Percentiles rank a stretch among this genome's conserved stretches.
Conservation (phyloP, 2,797 vertebrate genomes). For the Cossypha polioptera region DNA sequence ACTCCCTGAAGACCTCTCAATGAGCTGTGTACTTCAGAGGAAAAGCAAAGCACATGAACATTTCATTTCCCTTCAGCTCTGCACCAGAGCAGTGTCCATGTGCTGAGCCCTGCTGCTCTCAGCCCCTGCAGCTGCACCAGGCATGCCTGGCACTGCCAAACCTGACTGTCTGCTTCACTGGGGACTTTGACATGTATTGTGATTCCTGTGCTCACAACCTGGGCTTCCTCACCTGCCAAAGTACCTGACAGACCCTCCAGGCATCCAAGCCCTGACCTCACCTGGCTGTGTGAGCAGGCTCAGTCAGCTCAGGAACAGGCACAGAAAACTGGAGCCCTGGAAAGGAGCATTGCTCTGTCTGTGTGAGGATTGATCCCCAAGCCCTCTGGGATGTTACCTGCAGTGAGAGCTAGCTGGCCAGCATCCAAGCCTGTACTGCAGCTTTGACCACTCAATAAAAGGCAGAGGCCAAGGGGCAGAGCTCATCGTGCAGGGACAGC, state of each 20-base stretch:
- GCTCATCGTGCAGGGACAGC: background rate
- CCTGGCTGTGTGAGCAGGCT: background rate
- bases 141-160: rapidly evolving
- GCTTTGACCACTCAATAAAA: background rate
- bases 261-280: background rate
- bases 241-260: background rate
- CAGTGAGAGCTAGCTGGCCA: background rate
- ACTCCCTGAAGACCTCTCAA: background rate
- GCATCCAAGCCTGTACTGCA: background rate
- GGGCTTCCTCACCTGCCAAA: background rate
- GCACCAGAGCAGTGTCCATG: rapidly evolving
- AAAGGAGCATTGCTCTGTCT: background rate
- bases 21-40: background rate
- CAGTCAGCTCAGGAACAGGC: background rate
- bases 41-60: rapidly evolving
- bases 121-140: background rate
- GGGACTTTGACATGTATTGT: background rate
- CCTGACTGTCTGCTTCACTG: background rate
- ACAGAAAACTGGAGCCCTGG: background rate
- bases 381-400: background rate
- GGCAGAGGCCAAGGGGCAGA: background rate
- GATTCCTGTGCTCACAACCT: background rate
- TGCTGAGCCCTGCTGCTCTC: background rate
- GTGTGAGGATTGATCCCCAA: background rate
- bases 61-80: background rate